Conservation (phyloP, 2,113 vertebrate genomes). For the Platichthys flesus region DNA sequence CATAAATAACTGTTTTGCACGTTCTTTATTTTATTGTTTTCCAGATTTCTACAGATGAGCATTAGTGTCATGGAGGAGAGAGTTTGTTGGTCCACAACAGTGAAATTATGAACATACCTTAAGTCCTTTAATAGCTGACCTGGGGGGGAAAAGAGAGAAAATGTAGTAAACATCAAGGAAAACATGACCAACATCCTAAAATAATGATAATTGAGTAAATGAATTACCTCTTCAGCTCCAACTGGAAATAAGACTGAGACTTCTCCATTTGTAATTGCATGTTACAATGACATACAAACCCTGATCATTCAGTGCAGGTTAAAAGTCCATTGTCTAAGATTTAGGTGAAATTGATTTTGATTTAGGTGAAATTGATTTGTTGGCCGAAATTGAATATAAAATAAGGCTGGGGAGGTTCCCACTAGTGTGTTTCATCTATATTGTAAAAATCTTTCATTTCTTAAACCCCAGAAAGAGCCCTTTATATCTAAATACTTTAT, state of each 20-base stretch:
- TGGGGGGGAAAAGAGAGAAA: conserved; percentile 9
- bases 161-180: neutral
- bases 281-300: neutral
- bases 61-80: neutral
- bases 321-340: too few species aligned
- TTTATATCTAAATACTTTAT: too few species aligned
- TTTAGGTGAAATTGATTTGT: too few species aligned
- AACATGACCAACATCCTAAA: neutral
- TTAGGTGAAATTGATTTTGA: too few species aligned
- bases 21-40: too few species aligned
- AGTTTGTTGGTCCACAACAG: neutral
- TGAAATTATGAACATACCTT: neutral
- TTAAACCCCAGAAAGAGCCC: too few species aligned
- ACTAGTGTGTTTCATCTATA: too few species aligned
- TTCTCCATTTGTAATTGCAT: neutral
- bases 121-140: neutral
- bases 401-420: too few species aligned
- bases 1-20: too few species aligned
- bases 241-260: neutral
- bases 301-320: neutral
- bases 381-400: too few species aligned
- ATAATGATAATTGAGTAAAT: neutral
- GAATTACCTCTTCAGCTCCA: conserved; percentile 28
- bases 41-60: neutral
- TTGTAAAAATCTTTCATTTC: too few species aligned